phyloP scores from a whole-genome alignment of 2,113 vertebrate species.

The Coptodon rendalli region DNA sequence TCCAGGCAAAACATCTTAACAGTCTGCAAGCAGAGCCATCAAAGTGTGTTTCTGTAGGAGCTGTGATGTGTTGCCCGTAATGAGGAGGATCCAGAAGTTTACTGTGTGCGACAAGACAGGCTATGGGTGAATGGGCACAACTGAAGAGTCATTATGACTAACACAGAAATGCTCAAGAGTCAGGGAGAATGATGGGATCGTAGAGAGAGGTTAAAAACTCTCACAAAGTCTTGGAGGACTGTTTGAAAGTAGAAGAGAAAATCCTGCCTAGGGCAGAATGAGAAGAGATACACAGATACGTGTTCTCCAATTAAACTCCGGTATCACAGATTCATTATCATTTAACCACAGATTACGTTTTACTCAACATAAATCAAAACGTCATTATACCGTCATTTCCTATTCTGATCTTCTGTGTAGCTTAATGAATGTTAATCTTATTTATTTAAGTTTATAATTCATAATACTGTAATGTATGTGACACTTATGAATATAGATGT shows the following conservation, averaged over 20 bases:
- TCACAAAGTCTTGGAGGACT: background rate
- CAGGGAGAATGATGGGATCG: background rate
- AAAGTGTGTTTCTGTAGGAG: slow-evolving; percentile 25
- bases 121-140: slow-evolving; percentile 27
- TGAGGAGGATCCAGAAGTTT: slow-evolving; percentile 48
- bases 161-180: slow-evolving; percentile 12
- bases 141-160: slow-evolving; percentile 42
- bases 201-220: background rate
- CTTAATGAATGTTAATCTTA: background rate
- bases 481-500: background rate
- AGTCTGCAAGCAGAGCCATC: slow-evolving; percentile 37
- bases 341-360: background rate
- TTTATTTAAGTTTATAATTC: background rate
- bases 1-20: slow-evolving; percentile 38
- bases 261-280: background rate
- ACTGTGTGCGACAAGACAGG: slow-evolving; percentile 11
- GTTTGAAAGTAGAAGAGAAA: background rate
- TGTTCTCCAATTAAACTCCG: background rate
- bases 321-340: background rate
- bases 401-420: background rate
- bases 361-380: background rate
- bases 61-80: slow-evolving; percentile 46
- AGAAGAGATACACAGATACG: background rate
- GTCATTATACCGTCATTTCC: background rate
- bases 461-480: background rate